Evolutionary conservation across 1,140 invertebrate genomes (phyloP).

Genomic region (Drosophila lacteicornis): DNA sequence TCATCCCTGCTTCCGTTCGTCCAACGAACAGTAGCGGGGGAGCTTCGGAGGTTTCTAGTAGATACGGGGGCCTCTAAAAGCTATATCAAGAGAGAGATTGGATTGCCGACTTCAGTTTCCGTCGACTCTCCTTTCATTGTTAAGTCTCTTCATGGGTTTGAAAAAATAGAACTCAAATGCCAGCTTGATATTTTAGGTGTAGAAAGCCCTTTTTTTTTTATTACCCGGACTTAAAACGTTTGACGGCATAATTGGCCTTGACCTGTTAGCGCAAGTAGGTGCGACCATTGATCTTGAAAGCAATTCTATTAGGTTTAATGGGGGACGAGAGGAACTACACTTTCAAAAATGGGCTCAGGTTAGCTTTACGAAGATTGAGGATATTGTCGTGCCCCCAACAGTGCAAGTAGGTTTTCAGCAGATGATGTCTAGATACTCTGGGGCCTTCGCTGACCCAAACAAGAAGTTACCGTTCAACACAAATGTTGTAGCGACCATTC

Average conservation of each 20-base stretch:
- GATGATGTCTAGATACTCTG: no score
- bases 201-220: background rate
- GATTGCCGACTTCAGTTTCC: background rate
- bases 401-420: no score
- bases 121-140: constrained; percentile 2
- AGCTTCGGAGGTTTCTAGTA: background rate
- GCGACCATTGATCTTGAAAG: constrained; percentile 9
- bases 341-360: no score
- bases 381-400: no score
- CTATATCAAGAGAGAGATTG: constrained; percentile 5
- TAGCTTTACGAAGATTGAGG: no score
- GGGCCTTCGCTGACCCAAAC: no score
- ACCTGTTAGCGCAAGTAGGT: constrained; percentile 8
- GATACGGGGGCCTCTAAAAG: constrained; percentile 6
- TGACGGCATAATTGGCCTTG: constrained; percentile 5
- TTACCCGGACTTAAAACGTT: no score
- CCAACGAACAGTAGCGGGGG: background rate
- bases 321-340: no score
- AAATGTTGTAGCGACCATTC: no score
- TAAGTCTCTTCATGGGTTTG: constrained; percentile 9
- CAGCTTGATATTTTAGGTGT: background rate
- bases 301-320: constrained; percentile 6
- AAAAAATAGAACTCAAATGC: constrained; percentile 10
- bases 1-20: constrained; percentile 14
- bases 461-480: no score